Percentiles rank a stretch among this genome's conserved stretches.
Evolutionary conservation across 1,140 invertebrate genomes (phyloP).

Genomic region (Oppia nitens): DNA sequence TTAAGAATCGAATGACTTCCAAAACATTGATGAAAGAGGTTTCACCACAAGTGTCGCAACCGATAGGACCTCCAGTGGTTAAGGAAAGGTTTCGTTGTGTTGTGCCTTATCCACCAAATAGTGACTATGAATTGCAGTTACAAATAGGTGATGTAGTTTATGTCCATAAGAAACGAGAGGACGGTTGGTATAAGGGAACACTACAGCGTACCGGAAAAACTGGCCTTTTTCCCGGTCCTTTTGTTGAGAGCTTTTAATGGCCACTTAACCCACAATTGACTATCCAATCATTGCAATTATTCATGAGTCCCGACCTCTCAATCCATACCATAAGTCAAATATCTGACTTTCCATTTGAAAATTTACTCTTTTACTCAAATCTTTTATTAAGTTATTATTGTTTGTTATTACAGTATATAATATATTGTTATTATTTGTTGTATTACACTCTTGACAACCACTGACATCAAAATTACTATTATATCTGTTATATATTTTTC

Average conservation of each 20-base stretch:
- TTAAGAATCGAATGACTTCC: background rate
- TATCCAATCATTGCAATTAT: no score
- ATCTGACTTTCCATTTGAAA: no score
- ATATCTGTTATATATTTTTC: no score
- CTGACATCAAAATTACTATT: no score
- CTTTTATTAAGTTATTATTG: no score
- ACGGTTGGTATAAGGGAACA: conserved; percentile 90
- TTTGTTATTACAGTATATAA: no score
- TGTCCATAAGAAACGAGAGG: conserved; percentile 76
- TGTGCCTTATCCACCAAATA: conserved; percentile 84
- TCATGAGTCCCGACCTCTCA: no score
- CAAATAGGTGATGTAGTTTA: conserved; percentile 77
- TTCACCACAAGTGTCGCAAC: conserved; percentile 17
- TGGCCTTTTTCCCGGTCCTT: conserved; percentile 80
- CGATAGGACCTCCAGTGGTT: conserved; percentile 23
- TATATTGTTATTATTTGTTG: no score
- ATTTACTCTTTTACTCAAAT: no score
- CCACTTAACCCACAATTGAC: no score
- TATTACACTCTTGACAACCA: no score
- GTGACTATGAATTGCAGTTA: conserved; percentile 73
- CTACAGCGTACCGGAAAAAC: conserved; percentile 70
- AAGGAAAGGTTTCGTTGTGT: conserved; percentile 50
- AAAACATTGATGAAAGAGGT: background rate
- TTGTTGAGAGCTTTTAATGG: conserved; percentile 42
- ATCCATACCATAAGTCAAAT: no score